Evolutionary conservation across 2,797 vertebrate species (phyloP).

Genomic region (Platalea minor): DNA sequence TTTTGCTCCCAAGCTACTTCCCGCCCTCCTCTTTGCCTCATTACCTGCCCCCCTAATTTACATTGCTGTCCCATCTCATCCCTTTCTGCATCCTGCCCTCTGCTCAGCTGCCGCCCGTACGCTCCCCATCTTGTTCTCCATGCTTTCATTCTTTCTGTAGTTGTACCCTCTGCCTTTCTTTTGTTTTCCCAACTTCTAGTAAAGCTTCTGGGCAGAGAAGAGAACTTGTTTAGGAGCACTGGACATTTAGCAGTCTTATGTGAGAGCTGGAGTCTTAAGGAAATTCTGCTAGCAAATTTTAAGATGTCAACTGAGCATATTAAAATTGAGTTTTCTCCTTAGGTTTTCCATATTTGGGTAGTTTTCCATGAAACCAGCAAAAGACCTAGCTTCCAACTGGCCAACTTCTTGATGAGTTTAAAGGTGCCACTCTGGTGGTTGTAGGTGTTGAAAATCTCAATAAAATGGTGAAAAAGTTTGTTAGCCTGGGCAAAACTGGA

Average conservation of each 20-base stretch:
- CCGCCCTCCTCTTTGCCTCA: neutral
- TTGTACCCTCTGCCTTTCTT: neutral
- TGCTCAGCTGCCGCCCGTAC: neutral
- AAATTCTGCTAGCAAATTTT: neutral
- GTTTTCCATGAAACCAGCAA: neutral
- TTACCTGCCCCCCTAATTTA: neutral
- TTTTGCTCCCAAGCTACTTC: neutral
- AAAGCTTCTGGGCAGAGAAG: neutral
- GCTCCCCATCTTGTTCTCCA: neutral
- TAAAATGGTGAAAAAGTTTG: neutral
- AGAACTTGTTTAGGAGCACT: neutral
- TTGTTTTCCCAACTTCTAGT: neutral
- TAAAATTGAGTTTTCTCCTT: neutral
- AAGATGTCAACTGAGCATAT: neutral
- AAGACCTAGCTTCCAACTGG: neutral
- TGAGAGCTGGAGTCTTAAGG: neutral
- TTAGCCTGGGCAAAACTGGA: neutral
- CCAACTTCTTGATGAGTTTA: neutral
- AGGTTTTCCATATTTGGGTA: neutral
- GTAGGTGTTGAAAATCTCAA: neutral
- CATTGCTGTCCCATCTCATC: neutral
- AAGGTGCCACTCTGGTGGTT: neutral
- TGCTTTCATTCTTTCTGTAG: neutral
- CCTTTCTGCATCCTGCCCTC: neutral
- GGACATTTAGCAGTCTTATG: neutral